phyloP scores from a whole-genome alignment of 2,888 invertebrate genomes.

The Sphinx pinastri region DNA sequence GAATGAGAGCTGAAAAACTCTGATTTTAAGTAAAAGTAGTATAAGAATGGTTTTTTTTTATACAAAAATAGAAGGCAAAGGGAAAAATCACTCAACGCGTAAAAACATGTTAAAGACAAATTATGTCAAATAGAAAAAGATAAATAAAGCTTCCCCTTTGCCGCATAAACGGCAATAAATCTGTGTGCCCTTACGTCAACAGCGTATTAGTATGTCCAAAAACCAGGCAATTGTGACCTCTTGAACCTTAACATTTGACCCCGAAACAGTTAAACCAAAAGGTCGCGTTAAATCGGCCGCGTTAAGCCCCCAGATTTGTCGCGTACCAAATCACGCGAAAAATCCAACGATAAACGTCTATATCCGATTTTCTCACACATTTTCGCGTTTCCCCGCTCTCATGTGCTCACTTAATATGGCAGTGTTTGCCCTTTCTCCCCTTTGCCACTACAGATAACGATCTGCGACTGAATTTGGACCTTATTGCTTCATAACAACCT shows the following conservation, averaged over 20 bases:
- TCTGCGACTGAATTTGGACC: conserved; percentile 33
- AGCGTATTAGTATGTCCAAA: conserved; percentile 70
- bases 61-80: conserved; percentile 37
- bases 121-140: conserved; percentile 66
- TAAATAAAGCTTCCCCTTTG: conserved; percentile 75
- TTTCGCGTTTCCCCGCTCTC: conserved; percentile 80
- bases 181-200: conserved; percentile 78
- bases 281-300: conserved; percentile 56
- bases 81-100: conserved; percentile 47
- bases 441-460: conserved; percentile 43
- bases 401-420: conserved; percentile 84
- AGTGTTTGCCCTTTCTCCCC: conserved; percentile 81
- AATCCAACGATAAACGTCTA: conserved; percentile 83
- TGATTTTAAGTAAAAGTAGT: neutral
- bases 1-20: neutral
- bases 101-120: conserved; percentile 41
- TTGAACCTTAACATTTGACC: conserved; percentile 27
- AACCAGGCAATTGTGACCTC: conserved; percentile 52
- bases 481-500: conserved; percentile 30
- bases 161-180: conserved; percentile 77
- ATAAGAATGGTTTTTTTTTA: neutral
- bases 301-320: conserved; percentile 79
- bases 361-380: conserved; percentile 84
- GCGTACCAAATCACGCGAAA: conserved; percentile 80
- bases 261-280: conserved; percentile 29